Evolutionary conservation across 1,140 invertebrate genomes (phyloP).

Genomic region (Globodera rostochiensis): DNA sequence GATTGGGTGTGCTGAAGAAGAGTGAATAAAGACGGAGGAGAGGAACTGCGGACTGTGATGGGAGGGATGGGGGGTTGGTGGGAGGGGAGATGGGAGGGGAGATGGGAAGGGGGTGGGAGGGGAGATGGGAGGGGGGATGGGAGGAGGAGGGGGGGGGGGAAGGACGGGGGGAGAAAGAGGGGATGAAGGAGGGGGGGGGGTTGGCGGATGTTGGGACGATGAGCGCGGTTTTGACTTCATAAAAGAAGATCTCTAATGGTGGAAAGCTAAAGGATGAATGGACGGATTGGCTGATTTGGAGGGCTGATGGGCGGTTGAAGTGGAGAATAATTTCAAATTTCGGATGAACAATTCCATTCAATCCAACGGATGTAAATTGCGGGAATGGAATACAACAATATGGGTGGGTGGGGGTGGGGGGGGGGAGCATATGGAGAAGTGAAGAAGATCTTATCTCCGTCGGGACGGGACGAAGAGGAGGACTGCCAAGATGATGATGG

Average conservation of each 20-base stretch:
- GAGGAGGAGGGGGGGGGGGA: too few relatives aligned
- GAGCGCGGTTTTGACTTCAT: neutral
- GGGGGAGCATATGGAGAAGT: neutral
- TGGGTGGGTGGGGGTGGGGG: too few relatives aligned
- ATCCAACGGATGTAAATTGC: neutral
- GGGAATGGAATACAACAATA: neutral
- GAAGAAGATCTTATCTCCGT: neutral
- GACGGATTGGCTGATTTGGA: too few relatives aligned
- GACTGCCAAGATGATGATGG: neutral
- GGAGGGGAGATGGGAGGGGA: neutral
- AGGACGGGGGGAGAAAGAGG: neutral
- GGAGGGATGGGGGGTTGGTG: too few relatives aligned
- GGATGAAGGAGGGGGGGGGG: too few relatives aligned
- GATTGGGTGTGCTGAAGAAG: too few relatives aligned
- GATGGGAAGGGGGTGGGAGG: neutral
- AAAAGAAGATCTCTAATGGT: neutral
- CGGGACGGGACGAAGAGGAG: neutral
- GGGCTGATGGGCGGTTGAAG: neutral
- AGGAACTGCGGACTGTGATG: too few relatives aligned
- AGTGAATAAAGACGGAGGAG: too few relatives aligned
- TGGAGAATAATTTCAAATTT: too few relatives aligned
- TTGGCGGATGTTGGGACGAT: neutral
- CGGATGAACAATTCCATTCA: neutral
- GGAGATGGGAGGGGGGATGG: neutral
- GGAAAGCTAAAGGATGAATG: neutral